These are phyloP conservation scores for Nephrotoma guestfalica DNA, from an alignment of 2,888 invertebrate genomes.

Conservation along the genomic window DNA sequence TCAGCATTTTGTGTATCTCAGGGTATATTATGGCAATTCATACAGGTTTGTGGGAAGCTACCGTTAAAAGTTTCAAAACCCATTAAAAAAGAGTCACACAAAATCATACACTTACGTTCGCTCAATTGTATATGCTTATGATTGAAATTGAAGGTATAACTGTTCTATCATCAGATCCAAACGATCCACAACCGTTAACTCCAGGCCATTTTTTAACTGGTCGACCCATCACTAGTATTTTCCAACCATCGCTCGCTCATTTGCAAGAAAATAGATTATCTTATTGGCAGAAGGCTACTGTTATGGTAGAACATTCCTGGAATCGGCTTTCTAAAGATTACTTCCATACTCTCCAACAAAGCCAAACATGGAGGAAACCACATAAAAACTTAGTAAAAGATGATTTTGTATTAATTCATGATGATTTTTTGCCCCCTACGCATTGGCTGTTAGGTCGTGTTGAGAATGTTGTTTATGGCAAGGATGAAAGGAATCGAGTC, in stretches of 20 bases:
- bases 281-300: neutral
- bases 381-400: neutral
- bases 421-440: too few relatives aligned
- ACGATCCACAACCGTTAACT: neutral
- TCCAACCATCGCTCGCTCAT: neutral
- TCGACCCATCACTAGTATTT: neutral
- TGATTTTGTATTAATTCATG: too few relatives aligned
- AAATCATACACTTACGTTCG: too few relatives aligned
- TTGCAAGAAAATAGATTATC: neutral
- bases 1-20: neutral
- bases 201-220: neutral
- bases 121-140: neutral
- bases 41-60: neutral
- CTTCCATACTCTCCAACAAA: neutral
- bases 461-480: too few relatives aligned
- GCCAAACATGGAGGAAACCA: neutral
- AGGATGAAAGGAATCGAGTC: too few relatives aligned
- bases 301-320: neutral
- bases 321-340: neutral
- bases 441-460: too few relatives aligned
- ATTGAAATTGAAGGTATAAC: too few relatives aligned
- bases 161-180: too few relatives aligned
- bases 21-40: neutral
- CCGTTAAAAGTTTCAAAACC: neutral
- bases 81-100: neutral